A percentile compares a stretch with the other conserved stretches of the same genome.
Conservation (phyloP, 2,888 invertebrate species). For the Leptinotarsa rubiginosa region DNA sequence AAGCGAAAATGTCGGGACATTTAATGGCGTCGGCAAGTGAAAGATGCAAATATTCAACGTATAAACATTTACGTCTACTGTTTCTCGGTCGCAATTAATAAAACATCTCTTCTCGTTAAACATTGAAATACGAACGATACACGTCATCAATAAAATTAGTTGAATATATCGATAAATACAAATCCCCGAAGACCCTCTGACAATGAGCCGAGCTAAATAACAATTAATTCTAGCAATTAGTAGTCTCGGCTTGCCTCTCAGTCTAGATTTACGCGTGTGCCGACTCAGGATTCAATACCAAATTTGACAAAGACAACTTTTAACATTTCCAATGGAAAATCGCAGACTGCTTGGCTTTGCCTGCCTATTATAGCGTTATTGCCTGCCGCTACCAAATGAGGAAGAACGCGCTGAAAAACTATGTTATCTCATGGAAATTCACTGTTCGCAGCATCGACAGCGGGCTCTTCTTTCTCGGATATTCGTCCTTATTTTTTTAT, state of each 20-base stretch:
- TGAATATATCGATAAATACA: conserved; percentile 51
- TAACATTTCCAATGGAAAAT: conserved; percentile 63
- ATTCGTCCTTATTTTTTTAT: conserved; percentile 49
- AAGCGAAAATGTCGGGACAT: conserved; percentile 15
- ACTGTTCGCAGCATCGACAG: conserved; percentile 41
- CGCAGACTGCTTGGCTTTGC: conserved; percentile 66
- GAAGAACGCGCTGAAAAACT: conserved; percentile 62
- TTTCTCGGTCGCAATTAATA: conserved; percentile 39
- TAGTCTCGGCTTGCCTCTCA: conserved; percentile 61
- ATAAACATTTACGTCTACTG: conserved; percentile 28
- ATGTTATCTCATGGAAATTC: conserved; percentile 64
- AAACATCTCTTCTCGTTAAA: conserved; percentile 46
- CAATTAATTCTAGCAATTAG: conserved; percentile 67
- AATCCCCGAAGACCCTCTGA: conserved; percentile 47
- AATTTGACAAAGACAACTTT: conserved; percentile 66
- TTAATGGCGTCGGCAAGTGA: conserved; percentile 22
- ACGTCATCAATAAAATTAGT: conserved; percentile 50
- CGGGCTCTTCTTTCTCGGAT: conserved; percentile 50
- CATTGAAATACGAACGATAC: conserved; percentile 31
- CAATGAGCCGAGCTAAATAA: conserved; percentile 58
- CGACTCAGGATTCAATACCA: conserved; percentile 64
- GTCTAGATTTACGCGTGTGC: conserved; percentile 64
- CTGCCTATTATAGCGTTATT: conserved; percentile 66
- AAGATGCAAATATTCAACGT: conserved; percentile 22
- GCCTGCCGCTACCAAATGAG: conserved; percentile 62